phyloP scores from a whole-genome alignment of 2,113 vertebrate species.

The Semnopithecus entellus region DNA sequence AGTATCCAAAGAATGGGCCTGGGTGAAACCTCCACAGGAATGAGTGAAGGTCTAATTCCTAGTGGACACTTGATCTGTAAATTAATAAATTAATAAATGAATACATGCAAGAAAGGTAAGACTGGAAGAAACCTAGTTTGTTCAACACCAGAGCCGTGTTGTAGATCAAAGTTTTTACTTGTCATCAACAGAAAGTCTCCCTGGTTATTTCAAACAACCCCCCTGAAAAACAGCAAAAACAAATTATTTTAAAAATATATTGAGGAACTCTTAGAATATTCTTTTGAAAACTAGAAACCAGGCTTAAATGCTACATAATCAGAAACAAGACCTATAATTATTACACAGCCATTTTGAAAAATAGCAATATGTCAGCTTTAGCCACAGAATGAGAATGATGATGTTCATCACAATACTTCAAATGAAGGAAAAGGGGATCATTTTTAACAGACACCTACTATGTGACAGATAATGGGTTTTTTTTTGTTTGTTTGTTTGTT shows the following conservation, averaged over 20 bases:
- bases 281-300: neutral
- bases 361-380: neutral
- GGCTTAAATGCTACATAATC: neutral
- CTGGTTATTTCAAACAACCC: neutral
- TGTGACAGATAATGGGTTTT: neutral
- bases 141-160: neutral
- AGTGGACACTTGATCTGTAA: neutral
- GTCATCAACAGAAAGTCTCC: neutral
- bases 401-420: neutral
- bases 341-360: neutral
- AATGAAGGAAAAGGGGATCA: neutral
- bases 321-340: neutral
- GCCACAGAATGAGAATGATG: neutral
- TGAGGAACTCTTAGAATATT: neutral
- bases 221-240: neutral
- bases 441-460: neutral
- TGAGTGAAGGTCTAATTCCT: neutral
- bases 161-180: neutral
- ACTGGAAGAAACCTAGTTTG: neutral
- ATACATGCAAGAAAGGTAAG: neutral
- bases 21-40: neutral
- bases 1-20: neutral
- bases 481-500: too few species aligned
- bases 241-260: neutral
- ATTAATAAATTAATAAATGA: neutral